Percentiles rank a stretch among this genome's conserved stretches.
Conservation (phyloP, 1,140 invertebrate species). For the Zaprionus camerounensis region DNA sequence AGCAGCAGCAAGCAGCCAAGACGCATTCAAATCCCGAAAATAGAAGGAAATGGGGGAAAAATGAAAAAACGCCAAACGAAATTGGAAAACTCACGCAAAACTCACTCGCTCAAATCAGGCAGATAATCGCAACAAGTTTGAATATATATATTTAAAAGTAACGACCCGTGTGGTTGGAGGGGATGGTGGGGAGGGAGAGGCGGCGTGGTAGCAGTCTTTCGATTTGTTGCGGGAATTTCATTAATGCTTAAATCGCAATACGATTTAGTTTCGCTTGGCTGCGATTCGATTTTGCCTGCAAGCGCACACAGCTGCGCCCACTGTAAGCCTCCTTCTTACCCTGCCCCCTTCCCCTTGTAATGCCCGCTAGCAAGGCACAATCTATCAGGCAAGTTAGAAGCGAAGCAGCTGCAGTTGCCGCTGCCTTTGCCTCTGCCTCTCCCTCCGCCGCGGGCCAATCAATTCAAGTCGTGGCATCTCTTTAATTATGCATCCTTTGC, state of each 20-base stretch:
- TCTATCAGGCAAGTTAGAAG: neutral
- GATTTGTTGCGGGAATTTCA: conserved; percentile 35
- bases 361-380: neutral
- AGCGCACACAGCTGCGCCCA: conserved; percentile 2
- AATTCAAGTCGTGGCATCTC: conserved; percentile 33
- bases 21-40: conserved; percentile 47
- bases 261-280: conserved; percentile 52
- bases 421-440: neutral
- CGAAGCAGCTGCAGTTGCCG: conserved; percentile 36
- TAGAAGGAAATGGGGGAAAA: conserved; percentile 27
- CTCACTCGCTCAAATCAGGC: conserved; percentile 25
- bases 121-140: conserved; percentile 37
- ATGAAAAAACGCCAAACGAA: conserved; percentile 25
- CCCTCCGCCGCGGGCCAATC: conserved; percentile 37
- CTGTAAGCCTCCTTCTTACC: neutral
- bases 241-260: conserved; percentile 73
- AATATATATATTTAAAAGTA: neutral
- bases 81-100: conserved; percentile 18
- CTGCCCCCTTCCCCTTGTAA: neutral
- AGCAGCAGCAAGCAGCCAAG: conserved; percentile 21
- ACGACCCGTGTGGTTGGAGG: neutral
- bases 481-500: conserved; percentile 45
- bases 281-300: conserved; percentile 18
- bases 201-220: conserved; percentile 7
- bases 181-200: neutral